A percentile compares a stretch with the other conserved stretches of the same genome.
phyloP scores from a whole-genome alignment of 2,888 invertebrate species.

The Polydrusus tereticollis region DNA sequence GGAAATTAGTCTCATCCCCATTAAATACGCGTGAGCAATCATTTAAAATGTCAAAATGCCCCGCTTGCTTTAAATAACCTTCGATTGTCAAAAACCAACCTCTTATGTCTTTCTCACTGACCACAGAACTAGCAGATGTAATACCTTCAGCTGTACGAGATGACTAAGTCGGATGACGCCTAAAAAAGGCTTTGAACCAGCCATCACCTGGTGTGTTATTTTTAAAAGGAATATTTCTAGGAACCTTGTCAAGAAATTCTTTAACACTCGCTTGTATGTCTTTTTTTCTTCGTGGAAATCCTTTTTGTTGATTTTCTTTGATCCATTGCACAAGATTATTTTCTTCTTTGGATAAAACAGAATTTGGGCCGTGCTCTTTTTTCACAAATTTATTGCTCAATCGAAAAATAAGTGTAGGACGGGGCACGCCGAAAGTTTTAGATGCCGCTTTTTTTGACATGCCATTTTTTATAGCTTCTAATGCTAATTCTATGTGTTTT shows the following conservation, averaged over 20 bases:
- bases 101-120: slow-evolving; percentile 15
- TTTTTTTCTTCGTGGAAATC: slow-evolving; percentile 43
- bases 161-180: no score
- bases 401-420: neutral
- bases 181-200: neutral
- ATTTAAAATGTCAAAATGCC: no score
- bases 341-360: neutral
- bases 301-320: neutral
- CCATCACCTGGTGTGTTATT: neutral
- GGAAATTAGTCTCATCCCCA: slow-evolving; percentile 27
- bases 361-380: neutral
- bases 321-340: neutral
- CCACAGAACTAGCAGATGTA: neutral
- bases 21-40: no score
- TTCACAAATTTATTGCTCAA: neutral
- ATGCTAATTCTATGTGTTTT: neutral
- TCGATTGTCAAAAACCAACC: slow-evolving; percentile 45
- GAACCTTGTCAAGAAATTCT: neutral
- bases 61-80: no score
- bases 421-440: neutral
- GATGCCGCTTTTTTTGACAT: neutral
- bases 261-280: neutral
- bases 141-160: neutral
- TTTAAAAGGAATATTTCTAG: neutral
- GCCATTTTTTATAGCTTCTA: neutral